Conservation (phyloP, 2,113 vertebrate species). For the Elachura formosa region DNA sequence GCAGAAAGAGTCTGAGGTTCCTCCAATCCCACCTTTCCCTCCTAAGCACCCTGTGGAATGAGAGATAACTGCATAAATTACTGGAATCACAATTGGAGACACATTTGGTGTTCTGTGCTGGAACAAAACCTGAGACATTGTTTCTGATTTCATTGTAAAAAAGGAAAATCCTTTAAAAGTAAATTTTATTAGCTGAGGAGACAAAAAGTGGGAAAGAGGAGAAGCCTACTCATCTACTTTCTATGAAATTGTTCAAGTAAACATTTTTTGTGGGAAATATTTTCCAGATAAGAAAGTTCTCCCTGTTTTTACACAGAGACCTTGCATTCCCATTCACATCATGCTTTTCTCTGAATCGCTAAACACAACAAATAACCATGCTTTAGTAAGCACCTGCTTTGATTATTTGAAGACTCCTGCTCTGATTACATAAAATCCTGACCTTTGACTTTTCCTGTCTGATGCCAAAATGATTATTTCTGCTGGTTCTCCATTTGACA, state of each 20-base stretch:
- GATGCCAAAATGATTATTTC: slow-evolving; percentile 71
- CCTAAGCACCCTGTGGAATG: not conserved
- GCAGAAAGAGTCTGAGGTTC: not conserved
- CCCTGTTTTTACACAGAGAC: not conserved
- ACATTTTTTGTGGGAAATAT: not conserved
- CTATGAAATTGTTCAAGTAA: not conserved
- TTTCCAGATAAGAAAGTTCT: not conserved
- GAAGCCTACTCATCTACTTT: not conserved
- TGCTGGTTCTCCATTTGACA: slow-evolving; percentile 61
- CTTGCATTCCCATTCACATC: not conserved
- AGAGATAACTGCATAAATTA: not conserved
- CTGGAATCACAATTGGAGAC: not conserved
- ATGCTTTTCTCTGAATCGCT: slow-evolving; percentile 24
- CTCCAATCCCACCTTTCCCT: not conserved
- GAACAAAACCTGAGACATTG: not conserved
- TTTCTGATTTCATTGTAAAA: not conserved
- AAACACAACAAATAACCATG: slow-evolving; percentile 60
- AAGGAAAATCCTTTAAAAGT: not conserved
- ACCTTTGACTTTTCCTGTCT: slow-evolving; percentile 66
- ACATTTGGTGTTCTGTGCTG: not conserved
- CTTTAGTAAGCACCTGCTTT: slow-evolving; percentile 69
- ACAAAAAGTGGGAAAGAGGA: not conserved
- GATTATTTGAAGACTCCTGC: slow-evolving; percentile 51
- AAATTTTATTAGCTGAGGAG: not conserved
- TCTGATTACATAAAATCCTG: slow-evolving; percentile 18